Conservation (phyloP, 37 sponge, comb jelly and placozoan genomes). For the Sycon ciliatum region DNA sequence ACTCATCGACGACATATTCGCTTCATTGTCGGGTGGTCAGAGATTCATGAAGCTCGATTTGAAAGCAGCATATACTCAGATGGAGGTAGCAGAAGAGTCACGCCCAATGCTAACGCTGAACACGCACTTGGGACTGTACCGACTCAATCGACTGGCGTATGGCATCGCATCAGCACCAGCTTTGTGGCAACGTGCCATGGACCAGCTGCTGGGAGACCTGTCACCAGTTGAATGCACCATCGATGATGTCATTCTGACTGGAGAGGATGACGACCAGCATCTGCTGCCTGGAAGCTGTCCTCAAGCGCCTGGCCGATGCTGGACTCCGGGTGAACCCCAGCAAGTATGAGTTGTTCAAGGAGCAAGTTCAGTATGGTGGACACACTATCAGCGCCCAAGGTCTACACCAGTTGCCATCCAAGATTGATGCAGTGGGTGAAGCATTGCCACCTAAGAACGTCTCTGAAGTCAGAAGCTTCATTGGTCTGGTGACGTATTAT, state of each 20-base stretch:
- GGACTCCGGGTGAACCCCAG: slow-evolving; percentile 21
- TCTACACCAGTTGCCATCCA: background rate
- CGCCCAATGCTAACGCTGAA: background rate
- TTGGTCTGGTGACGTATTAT: slow-evolving; percentile 36
- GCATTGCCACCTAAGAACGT: slow-evolving; percentile 11
- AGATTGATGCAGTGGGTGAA: background rate
- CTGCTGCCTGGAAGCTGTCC: slow-evolving; percentile 22
- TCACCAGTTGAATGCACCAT: too few relatives aligned
- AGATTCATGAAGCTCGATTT: slow-evolving; percentile 18
- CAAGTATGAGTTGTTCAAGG: slow-evolving; percentile 20
- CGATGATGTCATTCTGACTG: too few relatives aligned
- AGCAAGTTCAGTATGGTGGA: slow-evolving; percentile 27
- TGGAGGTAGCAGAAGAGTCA: background rate
- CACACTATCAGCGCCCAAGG: slow-evolving; percentile 22
- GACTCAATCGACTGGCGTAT: background rate
- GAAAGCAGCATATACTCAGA: slow-evolving; percentile 14
- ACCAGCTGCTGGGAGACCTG: too few relatives aligned
- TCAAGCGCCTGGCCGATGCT: slow-evolving; percentile 10
- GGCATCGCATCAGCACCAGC: slow-evolving; percentile 24
- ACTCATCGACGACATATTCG: slow-evolving; percentile 15
- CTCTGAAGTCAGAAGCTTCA: slow-evolving; percentile 25
- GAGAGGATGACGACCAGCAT: too few relatives aligned
- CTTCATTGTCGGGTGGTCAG: too few relatives aligned
- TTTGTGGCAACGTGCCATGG: slow-evolving; percentile 28
- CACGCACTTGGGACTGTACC: slow-evolving; percentile 15